Percentiles rank a stretch among this genome's conserved stretches.
These are phyloP conservation scores for Hydrophis major DNA, from an alignment of 2,797 vertebrate species.

Conservation along the genomic window DNA sequence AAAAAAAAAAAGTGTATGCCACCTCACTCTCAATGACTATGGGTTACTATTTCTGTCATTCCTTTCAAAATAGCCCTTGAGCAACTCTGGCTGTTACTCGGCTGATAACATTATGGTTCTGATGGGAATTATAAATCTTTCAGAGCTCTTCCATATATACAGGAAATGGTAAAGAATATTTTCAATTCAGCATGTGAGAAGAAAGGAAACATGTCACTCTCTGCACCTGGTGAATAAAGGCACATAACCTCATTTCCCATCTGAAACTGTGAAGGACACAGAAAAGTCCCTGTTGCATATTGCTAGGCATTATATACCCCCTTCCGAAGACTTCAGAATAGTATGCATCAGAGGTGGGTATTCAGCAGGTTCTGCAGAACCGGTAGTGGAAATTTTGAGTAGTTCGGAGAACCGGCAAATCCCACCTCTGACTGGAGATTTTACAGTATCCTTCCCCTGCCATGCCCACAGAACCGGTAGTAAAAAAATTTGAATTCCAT, in stretches of 20 bases:
- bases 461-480: no score
- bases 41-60: background rate
- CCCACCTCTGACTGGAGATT: no score
- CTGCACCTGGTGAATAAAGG: background rate
- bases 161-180: slow-evolving; percentile 1
- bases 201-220: background rate
- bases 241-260: background rate
- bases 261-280: background rate
- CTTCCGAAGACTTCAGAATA: no score
- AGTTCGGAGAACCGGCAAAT: no score
- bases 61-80: background rate
- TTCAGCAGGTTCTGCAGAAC: no score
- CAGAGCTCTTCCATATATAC: background rate
- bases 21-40: background rate
- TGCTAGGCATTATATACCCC: background rate
- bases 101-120: background rate
- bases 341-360: no score
- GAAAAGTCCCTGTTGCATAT: background rate
- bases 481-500: no score
- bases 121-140: background rate
- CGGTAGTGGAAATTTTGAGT: no score
- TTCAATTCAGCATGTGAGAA: background rate
- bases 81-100: background rate
- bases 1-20: background rate
- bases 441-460: no score